These are phyloP conservation scores for Zapornia atra DNA, from an alignment of 2,113 vertebrate species.

Conservation along the genomic window DNA sequence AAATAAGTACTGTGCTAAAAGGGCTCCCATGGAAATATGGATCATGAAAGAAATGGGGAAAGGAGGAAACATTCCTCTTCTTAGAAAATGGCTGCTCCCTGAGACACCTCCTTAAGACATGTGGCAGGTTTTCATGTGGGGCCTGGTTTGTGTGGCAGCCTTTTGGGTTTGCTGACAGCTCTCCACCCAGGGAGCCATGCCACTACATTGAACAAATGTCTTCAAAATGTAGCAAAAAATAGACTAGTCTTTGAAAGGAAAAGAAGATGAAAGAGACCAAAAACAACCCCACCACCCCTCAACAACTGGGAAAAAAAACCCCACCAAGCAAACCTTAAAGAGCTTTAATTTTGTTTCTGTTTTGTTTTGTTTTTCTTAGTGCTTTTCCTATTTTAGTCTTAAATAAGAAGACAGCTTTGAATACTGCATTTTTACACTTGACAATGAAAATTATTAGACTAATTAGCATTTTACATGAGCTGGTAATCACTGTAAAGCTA, in stretches of 20 bases:
- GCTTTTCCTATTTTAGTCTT: background rate
- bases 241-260: background rate
- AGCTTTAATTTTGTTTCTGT: background rate
- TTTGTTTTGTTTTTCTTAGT: background rate
- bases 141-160: background rate
- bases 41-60: background rate
- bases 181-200: background rate
- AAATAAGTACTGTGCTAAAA: constrained; percentile 51
- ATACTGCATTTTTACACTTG: background rate
- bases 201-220: background rate
- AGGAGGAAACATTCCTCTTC: background rate
- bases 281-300: background rate
- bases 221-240: background rate
- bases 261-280: background rate
- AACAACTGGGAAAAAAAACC: background rate
- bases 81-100: background rate
- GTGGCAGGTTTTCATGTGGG: background rate
- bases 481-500: background rate
- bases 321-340: background rate
- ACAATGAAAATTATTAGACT: background rate
- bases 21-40: background rate
- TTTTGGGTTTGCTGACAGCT: constrained; percentile 3
- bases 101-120: background rate
- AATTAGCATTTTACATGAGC: background rate
- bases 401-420: background rate